phyloP scores from a whole-genome alignment of 2,797 vertebrate species.

The Phoeniculus purpureus region DNA sequence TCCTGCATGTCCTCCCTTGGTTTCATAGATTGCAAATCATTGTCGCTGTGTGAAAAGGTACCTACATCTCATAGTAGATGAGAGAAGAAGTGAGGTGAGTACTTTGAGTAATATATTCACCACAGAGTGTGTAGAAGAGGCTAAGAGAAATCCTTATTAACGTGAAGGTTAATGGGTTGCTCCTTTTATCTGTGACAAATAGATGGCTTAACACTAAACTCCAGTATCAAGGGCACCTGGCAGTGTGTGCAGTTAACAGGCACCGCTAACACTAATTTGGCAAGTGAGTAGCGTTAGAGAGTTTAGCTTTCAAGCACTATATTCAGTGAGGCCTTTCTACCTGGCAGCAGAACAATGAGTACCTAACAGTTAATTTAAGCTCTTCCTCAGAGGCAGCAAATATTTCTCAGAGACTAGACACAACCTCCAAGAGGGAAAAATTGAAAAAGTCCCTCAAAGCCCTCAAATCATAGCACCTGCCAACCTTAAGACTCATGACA shows the following conservation, averaged over 20 bases:
- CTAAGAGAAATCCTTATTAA: background rate
- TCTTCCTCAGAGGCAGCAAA: background rate
- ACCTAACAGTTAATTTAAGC: background rate
- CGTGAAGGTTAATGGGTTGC: background rate
- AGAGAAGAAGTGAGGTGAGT: background rate
- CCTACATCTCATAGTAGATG: background rate
- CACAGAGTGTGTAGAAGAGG: background rate
- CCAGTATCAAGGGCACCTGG: background rate
- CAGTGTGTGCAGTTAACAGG: background rate
- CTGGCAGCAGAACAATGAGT: background rate
- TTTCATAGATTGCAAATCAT: background rate
- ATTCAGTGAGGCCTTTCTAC: background rate
- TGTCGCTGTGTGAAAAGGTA: background rate
- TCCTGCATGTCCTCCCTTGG: background rate
- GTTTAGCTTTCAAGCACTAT: background rate
- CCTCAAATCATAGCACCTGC: background rate
- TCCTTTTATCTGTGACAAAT: background rate
- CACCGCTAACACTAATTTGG: background rate
- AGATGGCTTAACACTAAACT: background rate
- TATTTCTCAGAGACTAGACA: background rate
- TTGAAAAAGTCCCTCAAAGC: background rate
- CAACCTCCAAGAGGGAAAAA: fast-evolving
- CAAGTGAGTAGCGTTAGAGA: background rate
- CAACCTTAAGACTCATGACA: background rate
- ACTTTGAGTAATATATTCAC: background rate